These are phyloP conservation scores for Syrista parreyssii DNA, from an alignment of 2,888 invertebrate species.

Conservation along the genomic window DNA sequence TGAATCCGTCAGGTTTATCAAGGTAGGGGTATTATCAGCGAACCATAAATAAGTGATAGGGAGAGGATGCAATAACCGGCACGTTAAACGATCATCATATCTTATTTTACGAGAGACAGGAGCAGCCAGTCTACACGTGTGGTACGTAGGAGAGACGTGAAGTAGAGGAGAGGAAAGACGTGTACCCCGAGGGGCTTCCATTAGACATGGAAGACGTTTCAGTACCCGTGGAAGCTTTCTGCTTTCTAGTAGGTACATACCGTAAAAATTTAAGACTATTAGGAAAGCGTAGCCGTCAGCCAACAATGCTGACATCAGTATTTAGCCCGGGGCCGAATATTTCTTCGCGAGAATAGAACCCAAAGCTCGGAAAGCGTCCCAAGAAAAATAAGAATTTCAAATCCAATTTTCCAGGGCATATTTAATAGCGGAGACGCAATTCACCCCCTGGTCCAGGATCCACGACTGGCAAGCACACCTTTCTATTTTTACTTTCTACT, in stretches of 20 bases:
- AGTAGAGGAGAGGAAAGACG: not conserved
- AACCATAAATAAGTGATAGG: not conserved
- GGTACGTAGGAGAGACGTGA: not conserved
- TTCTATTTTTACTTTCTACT: not conserved
- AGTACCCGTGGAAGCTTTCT: constrained; percentile 17
- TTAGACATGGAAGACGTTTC: constrained; percentile 44
- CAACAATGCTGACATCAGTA: constrained; percentile 52
- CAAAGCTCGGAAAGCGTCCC: not conserved
- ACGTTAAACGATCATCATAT: not conserved
- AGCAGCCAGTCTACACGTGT: not conserved
- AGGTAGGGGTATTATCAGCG: not conserved
- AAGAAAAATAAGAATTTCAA: constrained; percentile 59
- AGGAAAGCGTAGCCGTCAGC: constrained; percentile 38
- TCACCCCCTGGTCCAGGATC: constrained; percentile 16
- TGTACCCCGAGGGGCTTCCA: constrained; percentile 46
- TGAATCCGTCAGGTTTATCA: not conserved
- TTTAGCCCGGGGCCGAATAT: constrained; percentile 35
- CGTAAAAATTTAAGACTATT: constrained; percentile 53
- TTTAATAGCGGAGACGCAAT: constrained; percentile 44
- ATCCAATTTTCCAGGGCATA: constrained; percentile 58
- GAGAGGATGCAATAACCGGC: not conserved
- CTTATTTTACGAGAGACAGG: not conserved
- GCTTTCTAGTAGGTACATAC: constrained; percentile 32
- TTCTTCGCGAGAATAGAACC: not conserved
- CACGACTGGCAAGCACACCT: not conserved